These are phyloP conservation scores for Drosophila formosana DNA, from an alignment of 2,888 invertebrate species.

Conservation along the genomic window DNA sequence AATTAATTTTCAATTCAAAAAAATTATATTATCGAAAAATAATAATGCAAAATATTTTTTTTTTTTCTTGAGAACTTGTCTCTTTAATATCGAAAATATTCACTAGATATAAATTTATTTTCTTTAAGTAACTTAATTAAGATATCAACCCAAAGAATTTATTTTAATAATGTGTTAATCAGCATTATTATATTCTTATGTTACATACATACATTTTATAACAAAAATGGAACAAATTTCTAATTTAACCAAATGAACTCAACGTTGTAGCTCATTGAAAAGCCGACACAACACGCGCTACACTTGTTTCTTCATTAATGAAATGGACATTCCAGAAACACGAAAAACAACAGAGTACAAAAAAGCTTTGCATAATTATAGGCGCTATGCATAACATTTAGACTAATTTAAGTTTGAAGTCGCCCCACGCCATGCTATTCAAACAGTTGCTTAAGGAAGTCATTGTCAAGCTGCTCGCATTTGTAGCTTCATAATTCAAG, in stretches of 20 bases:
- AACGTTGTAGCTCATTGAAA: background rate
- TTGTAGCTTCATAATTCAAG: slow-evolving; percentile 48
- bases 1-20: too few relatives aligned
- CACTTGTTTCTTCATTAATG: slow-evolving; percentile 61
- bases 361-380: slow-evolving; percentile 71
- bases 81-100: too few relatives aligned
- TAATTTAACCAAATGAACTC: background rate
- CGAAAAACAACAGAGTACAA: slow-evolving; percentile 5
- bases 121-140: too few relatives aligned
- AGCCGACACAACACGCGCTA: slow-evolving; percentile 18
- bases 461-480: slow-evolving; percentile 50
- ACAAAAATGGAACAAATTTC: background rate
- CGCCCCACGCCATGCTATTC: background rate
- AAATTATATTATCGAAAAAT: too few relatives aligned
- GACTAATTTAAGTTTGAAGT: slow-evolving; percentile 65
- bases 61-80: too few relatives aligned
- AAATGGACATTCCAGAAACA: slow-evolving; percentile 45
- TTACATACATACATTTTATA: too few relatives aligned
- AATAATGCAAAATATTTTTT: too few relatives aligned
- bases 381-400: slow-evolving; percentile 55
- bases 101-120: too few relatives aligned
- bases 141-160: too few relatives aligned
- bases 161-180: too few relatives aligned
- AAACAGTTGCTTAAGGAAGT: slow-evolving; percentile 14
- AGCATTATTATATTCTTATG: too few relatives aligned